These are phyloP conservation scores for Sylvilagus bachmani DNA, from an alignment of 2,113 vertebrate genomes.

Conservation along the genomic window DNA sequence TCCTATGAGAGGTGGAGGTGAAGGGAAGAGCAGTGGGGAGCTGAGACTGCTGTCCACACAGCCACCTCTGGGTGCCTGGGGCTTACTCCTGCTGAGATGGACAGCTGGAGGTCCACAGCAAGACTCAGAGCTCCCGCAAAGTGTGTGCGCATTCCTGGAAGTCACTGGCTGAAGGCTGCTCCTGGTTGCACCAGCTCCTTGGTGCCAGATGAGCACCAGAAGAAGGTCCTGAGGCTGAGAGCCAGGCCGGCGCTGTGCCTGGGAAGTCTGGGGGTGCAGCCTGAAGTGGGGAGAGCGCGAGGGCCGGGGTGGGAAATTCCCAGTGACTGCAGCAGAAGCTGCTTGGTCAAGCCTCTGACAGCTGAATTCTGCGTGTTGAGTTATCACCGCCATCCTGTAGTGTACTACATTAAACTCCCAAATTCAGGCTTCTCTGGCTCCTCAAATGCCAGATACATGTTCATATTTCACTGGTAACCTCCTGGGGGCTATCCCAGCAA, in stretches of 20 bases:
- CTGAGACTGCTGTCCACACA: background rate
- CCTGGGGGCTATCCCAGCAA: background rate
- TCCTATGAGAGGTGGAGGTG: background rate
- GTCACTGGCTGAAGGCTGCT: background rate
- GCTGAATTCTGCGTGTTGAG: background rate
- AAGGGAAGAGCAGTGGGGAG: background rate
- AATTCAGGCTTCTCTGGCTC: background rate
- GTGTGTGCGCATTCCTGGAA: background rate
- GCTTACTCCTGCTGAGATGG: background rate
- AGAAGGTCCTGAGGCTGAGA: background rate
- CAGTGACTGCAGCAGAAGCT: background rate
- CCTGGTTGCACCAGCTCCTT: background rate
- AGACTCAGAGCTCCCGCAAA: background rate
- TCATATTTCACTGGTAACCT: background rate
- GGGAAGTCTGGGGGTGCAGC: background rate
- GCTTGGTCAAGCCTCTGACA: accelerated
- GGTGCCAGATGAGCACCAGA: no score
- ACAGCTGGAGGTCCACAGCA: accelerated
- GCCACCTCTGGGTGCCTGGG: background rate
- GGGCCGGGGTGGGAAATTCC: background rate
- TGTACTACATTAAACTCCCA: background rate
- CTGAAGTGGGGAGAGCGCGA: background rate
- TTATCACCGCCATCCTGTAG: background rate
- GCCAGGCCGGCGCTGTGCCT: no score
- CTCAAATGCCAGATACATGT: background rate